Evolutionary conservation across 2,888 invertebrate genomes (phyloP), one percentile per base, ranked within the genome.

Genomic region (Cataglyphis altisquamis): DNA sequence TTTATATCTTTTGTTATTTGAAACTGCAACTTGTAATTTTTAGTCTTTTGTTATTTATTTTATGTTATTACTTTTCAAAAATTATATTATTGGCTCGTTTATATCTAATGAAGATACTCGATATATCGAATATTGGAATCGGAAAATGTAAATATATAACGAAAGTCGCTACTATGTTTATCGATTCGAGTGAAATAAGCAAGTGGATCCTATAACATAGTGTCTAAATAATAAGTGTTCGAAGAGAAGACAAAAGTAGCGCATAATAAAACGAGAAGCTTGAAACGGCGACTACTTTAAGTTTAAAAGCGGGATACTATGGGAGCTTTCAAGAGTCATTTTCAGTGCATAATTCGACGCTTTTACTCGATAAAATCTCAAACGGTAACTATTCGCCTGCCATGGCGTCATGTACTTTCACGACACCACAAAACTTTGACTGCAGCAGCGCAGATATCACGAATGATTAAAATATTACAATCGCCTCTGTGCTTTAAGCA

Each of bases 201-300:
- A 67, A 36, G 39, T 36, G 25, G 64, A 74, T 64, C 60, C 32
- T 70, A 25, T 32, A 45, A 72, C 45, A 12, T 72, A 45, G 36
- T n/a, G 36, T 45, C 18, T 80, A 72, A 72, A 72, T 70, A 70
- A 70, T 72, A 72, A 72, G 45, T 45, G 45, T 80, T 60, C 36
- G 45, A 45, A 21, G 39, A 18, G 32, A 60, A 60, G 72, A 62
- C 78, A 80, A 80, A 80, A 25, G 72, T 21, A 45, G 18, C 32
- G 72, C 78, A 70, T 78, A 70, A 60, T 52, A 72, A 72, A 70
- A 70, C 72, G 45, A 80, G 72, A 60, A 45, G 78, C 68, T 68
- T 77, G 77, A 67, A 67, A 77, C 70, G 78, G 32, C 78, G 78
- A 70, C 78, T 60, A 80, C 60, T 80, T 80, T 60, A 64, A 80